Evolutionary conservation across 1,140 invertebrate genomes (phyloP), one percentile per base, ranked within the genome.

Genomic region (Philaenus spumarius): DNA sequence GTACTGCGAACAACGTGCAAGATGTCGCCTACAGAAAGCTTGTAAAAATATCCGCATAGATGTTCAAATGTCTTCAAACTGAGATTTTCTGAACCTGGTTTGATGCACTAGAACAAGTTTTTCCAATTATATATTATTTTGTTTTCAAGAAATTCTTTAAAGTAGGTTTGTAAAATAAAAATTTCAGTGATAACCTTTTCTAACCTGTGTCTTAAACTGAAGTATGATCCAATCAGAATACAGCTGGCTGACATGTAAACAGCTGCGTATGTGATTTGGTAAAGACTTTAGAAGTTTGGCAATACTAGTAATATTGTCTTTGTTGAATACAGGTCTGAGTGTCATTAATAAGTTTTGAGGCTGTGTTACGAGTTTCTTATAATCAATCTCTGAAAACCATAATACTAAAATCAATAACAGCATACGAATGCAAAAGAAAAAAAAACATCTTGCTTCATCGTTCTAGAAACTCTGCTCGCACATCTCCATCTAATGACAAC

Each of bases 231-330:
- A 37, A 7, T 53, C 53, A 11, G 20, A 6, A 22, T 55, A 55
- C 20, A 55, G 40, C 6, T 17, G 12, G 43, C 53, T 24, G 20
- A 46, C 39, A 11, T 34, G 22, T 2, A 45, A n/a, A 24, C 26
- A 39, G 11, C 14, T 11, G 9, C 26, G 40, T 14, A 55, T 24
- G 7, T 11, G 9, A 11, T 43, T 34, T 17, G 55, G 59, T 34
- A 63, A 20, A 14, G 46, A 34, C 39, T 63, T 61, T 2, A 63
- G 11, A 15, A 63, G 43, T 58, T 63, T 63, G 11, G 50, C 59
- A 11, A 61, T 23, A 17, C 46, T 39, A 12, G 35, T 40, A 19
- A 63, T 35, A 30, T 61, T 61, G 5, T 63, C 51, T 17, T 45
- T 30, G 6, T 20, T 42, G 17, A 63, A 34, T 12, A 42, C 48